phyloP scores from a whole-genome alignment of 2,797 vertebrate genomes.

The Sebastes trivittatus region DNA sequence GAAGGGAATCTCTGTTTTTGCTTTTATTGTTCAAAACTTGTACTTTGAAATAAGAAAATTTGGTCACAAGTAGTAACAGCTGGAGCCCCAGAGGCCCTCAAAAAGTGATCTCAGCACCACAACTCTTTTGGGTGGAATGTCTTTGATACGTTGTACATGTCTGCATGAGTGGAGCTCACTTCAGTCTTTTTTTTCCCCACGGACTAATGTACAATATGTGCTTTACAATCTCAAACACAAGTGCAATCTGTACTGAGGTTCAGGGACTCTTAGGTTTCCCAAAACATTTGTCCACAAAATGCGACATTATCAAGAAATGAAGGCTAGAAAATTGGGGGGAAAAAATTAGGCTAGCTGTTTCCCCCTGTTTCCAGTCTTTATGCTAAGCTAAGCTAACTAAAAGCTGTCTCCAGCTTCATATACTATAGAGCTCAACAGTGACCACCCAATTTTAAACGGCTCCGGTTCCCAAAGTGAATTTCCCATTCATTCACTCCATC shows the following conservation, averaged over 20 bases:
- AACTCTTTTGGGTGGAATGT: conserved; percentile 48
- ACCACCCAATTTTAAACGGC: too few species aligned
- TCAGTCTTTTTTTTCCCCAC: not conserved
- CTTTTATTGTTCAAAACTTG: conserved; percentile 11
- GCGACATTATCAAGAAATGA: not conserved
- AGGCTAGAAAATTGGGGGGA: not conserved
- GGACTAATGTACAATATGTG: conserved; percentile 29
- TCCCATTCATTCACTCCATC: too few species aligned
- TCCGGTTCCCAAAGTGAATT: too few species aligned
- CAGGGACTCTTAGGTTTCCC: conserved; percentile 32
- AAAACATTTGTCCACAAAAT: conserved; percentile 40
- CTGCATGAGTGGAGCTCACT: conserved; percentile 23
- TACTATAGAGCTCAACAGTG: too few species aligned
- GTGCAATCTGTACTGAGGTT: conserved; percentile 36
- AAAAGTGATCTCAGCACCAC: conserved; percentile 19
- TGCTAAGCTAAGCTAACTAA: not conserved
- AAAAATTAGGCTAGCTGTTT: not conserved
- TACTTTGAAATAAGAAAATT: conserved; percentile 8
- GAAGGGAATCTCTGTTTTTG: not conserved
- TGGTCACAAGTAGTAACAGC: conserved; percentile 37
- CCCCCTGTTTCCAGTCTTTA: not conserved
- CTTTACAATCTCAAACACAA: conserved; percentile 47
- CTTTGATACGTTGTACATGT: conserved; percentile 20
- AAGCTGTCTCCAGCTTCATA: not conserved
- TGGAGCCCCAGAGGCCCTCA: not conserved